Conservation (phyloP, 2,113 vertebrate genomes). For the Daboia siamensis region DNA sequence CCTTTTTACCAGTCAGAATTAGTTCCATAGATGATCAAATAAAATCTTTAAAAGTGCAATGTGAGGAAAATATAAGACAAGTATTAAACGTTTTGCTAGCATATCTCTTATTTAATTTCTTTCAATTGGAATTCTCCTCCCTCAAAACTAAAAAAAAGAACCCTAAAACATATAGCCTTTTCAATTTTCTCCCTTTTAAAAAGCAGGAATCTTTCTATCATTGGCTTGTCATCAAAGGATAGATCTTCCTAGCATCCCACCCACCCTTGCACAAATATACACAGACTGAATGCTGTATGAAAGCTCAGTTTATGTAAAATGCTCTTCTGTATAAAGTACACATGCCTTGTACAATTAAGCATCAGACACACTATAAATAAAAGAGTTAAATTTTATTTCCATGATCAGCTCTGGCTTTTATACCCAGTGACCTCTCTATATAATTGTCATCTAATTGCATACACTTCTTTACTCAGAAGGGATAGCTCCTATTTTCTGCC, state of each 20-base stretch:
- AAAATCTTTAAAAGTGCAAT: constrained; percentile 20
- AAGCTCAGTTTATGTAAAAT: constrained; percentile 26
- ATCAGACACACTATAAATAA: constrained; percentile 41
- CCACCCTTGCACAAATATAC: not conserved
- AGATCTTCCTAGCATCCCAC: not conserved
- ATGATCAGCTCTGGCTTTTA: constrained; percentile 27
- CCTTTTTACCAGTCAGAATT: constrained; percentile 8
- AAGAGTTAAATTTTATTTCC: constrained; percentile 29
- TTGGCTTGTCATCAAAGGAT: not conserved
- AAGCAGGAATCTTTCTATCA: not conserved
- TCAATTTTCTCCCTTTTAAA: not conserved
- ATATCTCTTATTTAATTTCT: constrained; percentile 1
- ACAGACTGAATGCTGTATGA: constrained; percentile 9
- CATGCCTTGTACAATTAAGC: constrained; percentile 10
- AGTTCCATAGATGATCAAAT: constrained; percentile 37
- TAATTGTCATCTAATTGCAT: constrained; percentile 41
- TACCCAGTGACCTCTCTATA: constrained; percentile 25
- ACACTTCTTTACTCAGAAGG: constrained; percentile 37
- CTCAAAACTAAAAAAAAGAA: not conserved
- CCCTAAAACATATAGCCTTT: fast-evolving
- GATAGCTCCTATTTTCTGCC: constrained; percentile 22
- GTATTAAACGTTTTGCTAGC: not conserved
- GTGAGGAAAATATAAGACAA: constrained; percentile 14
- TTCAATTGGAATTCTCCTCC: constrained; percentile 8
- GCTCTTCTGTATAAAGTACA: constrained; percentile 14